Conservation (phyloP, 2,888 invertebrate species). For the Tetranychus truncatus region DNA sequence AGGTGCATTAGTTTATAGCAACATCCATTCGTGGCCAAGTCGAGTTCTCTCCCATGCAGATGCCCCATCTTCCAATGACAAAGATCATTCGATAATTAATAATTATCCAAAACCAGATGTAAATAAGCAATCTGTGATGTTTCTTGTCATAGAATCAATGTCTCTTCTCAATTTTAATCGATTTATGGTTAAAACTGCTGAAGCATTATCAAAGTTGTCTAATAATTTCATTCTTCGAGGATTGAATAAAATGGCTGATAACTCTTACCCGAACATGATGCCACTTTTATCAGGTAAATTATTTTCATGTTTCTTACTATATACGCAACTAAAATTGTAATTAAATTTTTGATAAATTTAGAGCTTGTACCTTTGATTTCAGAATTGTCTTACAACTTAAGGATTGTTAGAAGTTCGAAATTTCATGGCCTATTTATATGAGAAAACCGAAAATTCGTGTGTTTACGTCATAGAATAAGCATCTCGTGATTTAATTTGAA, state of each 20-base stretch:
- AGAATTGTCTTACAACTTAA: background rate
- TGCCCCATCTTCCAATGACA: background rate
- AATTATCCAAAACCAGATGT: background rate
- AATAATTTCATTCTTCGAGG: slow-evolving; percentile 50
- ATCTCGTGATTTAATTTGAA: no score
- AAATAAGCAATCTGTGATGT: background rate
- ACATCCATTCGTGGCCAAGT: background rate
- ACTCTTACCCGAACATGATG: slow-evolving; percentile 73
- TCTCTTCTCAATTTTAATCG: slow-evolving; percentile 8
- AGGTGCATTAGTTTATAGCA: background rate
- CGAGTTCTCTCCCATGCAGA: background rate
- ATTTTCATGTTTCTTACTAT: no score
- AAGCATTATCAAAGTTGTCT: slow-evolving; percentile 47
- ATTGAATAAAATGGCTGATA: slow-evolving; percentile 70
- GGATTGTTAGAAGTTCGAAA: background rate
- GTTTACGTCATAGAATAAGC: no score
- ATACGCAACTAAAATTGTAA: background rate
- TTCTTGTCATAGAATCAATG: slow-evolving; percentile 10
- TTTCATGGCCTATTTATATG: no score
- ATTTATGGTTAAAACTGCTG: background rate
- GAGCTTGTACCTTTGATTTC: background rate
- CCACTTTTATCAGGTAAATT: slow-evolving; percentile 53
- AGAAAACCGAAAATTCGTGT: no score
- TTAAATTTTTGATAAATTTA: background rate
- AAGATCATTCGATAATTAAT: background rate